Percentiles rank a stretch among this genome's conserved stretches.
Conservation (phyloP, 2,113 vertebrate genomes). For the Dromas ardeola region DNA sequence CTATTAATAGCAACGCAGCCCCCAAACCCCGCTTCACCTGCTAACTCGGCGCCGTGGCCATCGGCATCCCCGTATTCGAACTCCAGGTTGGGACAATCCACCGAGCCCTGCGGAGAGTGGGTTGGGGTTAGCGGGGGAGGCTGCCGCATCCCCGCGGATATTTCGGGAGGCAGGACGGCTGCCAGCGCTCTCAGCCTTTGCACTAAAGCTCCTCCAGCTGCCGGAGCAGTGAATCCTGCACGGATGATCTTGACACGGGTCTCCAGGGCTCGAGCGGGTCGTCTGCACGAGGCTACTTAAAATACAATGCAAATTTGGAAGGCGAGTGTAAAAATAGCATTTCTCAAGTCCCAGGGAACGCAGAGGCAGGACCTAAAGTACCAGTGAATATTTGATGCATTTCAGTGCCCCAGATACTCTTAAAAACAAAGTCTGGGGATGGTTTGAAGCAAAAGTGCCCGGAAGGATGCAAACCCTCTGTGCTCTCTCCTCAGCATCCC, state of each 20-base stretch:
- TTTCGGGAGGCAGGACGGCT: background rate
- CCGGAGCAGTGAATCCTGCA: background rate
- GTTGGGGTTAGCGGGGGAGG: background rate
- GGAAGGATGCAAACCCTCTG: background rate
- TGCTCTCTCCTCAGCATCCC: background rate
- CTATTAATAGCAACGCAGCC: background rate
- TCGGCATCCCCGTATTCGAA: conserved; percentile 93
- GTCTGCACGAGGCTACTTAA: background rate
- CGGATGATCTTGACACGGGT: background rate
- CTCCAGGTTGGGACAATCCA: conserved; percentile 93
- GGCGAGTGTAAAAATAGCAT: background rate
- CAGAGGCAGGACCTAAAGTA: background rate
- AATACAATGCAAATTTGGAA: background rate
- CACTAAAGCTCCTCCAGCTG: background rate
- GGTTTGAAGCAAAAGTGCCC: background rate
- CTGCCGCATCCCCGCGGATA: background rate
- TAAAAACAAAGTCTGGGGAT: background rate
- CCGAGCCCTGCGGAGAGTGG: conserved; percentile 81
- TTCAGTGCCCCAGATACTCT: background rate
- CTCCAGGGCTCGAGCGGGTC: background rate
- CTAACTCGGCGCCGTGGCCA: conserved; percentile 81
- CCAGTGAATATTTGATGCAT: rapidly evolving
- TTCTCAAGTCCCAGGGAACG: background rate
- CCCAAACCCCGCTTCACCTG: conserved; percentile 74
- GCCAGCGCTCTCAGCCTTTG: background rate